Evolutionary conservation across 1,140 invertebrate genomes (phyloP).

Genomic region (Gonatopus flavifemur): DNA sequence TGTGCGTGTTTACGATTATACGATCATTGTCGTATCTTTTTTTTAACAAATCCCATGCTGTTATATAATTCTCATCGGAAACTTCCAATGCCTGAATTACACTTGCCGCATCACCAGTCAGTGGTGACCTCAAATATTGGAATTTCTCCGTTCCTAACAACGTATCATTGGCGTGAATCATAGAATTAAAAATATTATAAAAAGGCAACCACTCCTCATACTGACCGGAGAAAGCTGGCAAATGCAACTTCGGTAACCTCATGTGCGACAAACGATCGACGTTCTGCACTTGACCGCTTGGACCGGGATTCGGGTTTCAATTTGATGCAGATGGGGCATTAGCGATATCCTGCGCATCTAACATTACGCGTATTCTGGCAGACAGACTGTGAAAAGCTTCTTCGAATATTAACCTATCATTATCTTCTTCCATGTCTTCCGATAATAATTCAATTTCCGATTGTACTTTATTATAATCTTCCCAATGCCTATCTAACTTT

Average conservation of each 20-base stretch:
- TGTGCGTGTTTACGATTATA: background rate
- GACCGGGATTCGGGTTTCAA: too few species aligned
- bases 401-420: too few species aligned
- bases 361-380: too few species aligned
- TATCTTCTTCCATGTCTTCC: too few species aligned
- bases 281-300: too few species aligned
- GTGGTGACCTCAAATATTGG: background rate
- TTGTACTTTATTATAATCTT: too few species aligned
- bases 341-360: too few species aligned
- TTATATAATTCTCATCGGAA: background rate
- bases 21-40: background rate
- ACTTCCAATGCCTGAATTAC: background rate
- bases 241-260: background rate
- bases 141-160: background rate
- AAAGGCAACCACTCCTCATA: background rate
- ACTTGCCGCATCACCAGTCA: background rate
- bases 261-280: too few species aligned
- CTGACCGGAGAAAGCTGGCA: background rate
- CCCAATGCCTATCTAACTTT: too few species aligned
- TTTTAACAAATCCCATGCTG: background rate
- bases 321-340: too few species aligned
- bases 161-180: background rate
- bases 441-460: too few species aligned
- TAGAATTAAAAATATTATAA: background rate
- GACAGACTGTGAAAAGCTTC: too few species aligned